phyloP scores from a whole-genome alignment of 2,797 vertebrate species.

The Meriones psammophilus region DNA sequence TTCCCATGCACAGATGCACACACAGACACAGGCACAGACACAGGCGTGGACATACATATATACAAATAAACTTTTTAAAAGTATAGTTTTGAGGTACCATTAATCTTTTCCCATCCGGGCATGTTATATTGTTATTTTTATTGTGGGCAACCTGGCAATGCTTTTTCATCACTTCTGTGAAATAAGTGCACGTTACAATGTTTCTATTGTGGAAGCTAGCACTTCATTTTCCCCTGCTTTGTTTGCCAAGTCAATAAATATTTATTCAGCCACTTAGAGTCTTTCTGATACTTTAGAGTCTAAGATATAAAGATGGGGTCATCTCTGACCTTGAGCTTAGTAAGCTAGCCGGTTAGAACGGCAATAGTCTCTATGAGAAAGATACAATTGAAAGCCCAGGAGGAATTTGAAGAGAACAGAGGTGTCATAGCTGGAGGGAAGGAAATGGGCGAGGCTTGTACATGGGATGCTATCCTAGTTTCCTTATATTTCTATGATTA shows the following conservation, averaged over 20 bases:
- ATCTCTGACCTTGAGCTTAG: slow-evolving; percentile 23
- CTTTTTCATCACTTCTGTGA: neutral
- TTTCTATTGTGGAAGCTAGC: slow-evolving; percentile 35
- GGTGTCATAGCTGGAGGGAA: neutral
- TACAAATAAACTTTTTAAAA: neutral
- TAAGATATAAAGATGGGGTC: slow-evolving; percentile 1
- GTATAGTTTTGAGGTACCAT: neutral
- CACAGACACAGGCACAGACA: neutral
- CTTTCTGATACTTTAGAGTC: slow-evolving; percentile 18
- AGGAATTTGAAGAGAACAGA: slow-evolving; percentile 29
- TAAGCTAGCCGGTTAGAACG: neutral
- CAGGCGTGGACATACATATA: no score
- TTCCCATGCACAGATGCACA: neutral
- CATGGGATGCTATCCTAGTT: neutral
- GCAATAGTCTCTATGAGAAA: neutral
- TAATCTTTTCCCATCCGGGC: neutral
- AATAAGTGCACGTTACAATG: neutral
- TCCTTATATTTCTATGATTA: neutral
- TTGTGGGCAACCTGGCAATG: neutral
- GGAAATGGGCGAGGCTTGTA: neutral
- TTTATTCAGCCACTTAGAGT: slow-evolving; percentile 24
- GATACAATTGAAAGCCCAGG: neutral
- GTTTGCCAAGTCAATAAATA: slow-evolving; percentile 56
- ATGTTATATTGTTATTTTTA: neutral
- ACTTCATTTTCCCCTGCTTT: slow-evolving; percentile 34